Conservation (phyloP, 2,797 vertebrate genomes). For the Pygocentrus nattereri region DNA sequence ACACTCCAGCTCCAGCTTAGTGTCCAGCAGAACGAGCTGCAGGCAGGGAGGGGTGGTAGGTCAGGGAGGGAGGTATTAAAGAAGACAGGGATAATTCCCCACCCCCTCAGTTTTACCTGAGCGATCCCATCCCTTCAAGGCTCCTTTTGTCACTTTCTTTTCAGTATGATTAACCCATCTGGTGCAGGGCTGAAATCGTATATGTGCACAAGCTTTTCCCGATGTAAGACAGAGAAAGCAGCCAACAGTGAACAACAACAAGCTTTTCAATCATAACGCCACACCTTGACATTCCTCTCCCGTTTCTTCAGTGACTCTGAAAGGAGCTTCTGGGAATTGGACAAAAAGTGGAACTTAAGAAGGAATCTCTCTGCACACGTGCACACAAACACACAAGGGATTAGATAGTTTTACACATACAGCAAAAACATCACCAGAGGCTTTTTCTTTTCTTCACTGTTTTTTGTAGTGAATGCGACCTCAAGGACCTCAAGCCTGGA, state of each 20-base stretch:
- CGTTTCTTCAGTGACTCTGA: constrained; percentile 26
- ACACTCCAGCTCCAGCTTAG: constrained; percentile 1
- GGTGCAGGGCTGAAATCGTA: constrained; percentile 31
- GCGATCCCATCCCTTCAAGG: constrained; percentile 18
- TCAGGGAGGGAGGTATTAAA: neutral
- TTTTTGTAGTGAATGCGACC: constrained; percentile 12
- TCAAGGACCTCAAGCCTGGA: neutral
- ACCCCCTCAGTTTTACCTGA: constrained; percentile 13
- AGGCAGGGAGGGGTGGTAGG: neutral
- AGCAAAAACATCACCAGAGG: constrained; percentile 11
- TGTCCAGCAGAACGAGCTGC: neutral
- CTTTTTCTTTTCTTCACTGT: neutral
- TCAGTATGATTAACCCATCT: constrained; percentile 45
- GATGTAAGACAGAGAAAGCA: constrained; percentile 33
- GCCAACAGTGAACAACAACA: constrained; percentile 36
- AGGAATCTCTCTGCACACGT: constrained; percentile 44
- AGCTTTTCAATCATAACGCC: constrained; percentile 40
- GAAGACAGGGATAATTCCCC: constrained; percentile 32
- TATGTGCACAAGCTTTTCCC: constrained; percentile 8
- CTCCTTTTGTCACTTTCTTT: constrained; percentile 40
- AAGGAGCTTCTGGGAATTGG: constrained; percentile 45
- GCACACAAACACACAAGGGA: constrained; percentile 4
- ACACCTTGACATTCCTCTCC: constrained; percentile 56
- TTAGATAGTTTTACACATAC: constrained; percentile 41
- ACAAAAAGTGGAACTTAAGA: constrained; percentile 56